Percentiles rank a stretch among this genome's conserved stretches.
These are phyloP conservation scores for Leptinotarsa tumamoca DNA, from an alignment of 2,888 invertebrate species.

Conservation along the genomic window DNA sequence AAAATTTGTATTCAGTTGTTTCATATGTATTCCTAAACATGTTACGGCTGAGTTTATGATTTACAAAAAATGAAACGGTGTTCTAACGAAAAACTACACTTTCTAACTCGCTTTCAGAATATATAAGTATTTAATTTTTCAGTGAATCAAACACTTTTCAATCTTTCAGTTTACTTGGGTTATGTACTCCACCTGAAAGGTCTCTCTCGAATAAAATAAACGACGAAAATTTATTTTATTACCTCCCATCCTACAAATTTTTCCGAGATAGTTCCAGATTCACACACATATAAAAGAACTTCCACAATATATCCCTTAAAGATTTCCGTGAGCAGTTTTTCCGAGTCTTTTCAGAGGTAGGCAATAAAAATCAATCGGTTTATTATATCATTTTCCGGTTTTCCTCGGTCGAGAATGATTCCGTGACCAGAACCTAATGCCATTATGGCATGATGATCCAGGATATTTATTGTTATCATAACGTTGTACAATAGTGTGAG, in stretches of 20 bases:
- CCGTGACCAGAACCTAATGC: conserved; percentile 38
- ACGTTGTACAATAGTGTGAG: conserved; percentile 9
- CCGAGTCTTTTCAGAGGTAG: conserved; percentile 21
- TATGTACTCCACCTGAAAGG: background rate
- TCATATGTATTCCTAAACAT: no score
- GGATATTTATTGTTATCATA: conserved; percentile 36
- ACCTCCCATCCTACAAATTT: background rate
- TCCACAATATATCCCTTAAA: conserved; percentile 5
- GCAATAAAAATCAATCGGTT: conserved; percentile 41
- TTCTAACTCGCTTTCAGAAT: no score
- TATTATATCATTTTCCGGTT: conserved; percentile 38
- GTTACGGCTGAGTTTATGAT: no score
- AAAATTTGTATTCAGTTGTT: no score
- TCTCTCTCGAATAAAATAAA: background rate
- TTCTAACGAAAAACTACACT: no score
- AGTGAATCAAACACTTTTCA: background rate
- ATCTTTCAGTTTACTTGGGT: background rate
- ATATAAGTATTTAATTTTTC: no score
- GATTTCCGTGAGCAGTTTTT: conserved; percentile 13
- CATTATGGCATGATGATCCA: conserved; percentile 39
- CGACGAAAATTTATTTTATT: background rate
- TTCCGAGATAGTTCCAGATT: background rate
- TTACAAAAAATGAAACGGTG: no score
- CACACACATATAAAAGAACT: conserved; percentile 1
- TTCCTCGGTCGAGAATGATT: conserved; percentile 22